phyloP scores from a whole-genome alignment of 2,888 invertebrate genomes.

The Leuctra nigra region DNA sequence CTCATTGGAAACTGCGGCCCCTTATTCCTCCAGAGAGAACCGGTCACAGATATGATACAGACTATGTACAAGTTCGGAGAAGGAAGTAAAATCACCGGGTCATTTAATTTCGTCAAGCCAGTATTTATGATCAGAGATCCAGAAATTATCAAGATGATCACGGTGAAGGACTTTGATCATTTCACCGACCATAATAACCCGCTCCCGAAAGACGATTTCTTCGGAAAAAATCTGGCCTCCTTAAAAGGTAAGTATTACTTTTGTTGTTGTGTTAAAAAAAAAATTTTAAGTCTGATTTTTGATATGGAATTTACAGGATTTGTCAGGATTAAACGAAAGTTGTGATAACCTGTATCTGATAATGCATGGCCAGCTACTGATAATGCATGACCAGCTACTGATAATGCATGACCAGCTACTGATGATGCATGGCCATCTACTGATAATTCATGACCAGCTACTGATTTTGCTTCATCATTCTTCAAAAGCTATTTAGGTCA shows the following conservation, averaged over 20 bases:
- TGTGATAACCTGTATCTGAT: too few species aligned
- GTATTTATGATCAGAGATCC: background rate
- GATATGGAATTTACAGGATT: too few species aligned
- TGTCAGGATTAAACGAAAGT: too few species aligned
- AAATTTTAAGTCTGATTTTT: too few species aligned
- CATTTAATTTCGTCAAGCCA: background rate
- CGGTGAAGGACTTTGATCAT: background rate
- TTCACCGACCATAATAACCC: background rate
- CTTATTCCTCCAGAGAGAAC: background rate
- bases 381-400: too few species aligned
- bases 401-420: too few species aligned
- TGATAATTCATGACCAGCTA: too few species aligned
- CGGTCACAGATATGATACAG: background rate
- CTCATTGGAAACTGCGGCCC: background rate
- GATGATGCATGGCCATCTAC: too few species aligned
- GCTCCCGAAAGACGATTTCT: background rate
- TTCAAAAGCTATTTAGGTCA: too few species aligned
- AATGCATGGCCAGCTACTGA: too few species aligned
- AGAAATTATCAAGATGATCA: background rate
- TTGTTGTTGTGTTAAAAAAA: too few species aligned
- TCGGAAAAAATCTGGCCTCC: background rate
- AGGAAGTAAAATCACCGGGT: background rate
- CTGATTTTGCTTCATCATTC: too few species aligned
- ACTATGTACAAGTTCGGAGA: background rate
- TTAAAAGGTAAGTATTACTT: background rate